Base-by-base conservation (phyloP, 2,113 vertebrate species). In the Benitochromis conjunctus region DNA sequence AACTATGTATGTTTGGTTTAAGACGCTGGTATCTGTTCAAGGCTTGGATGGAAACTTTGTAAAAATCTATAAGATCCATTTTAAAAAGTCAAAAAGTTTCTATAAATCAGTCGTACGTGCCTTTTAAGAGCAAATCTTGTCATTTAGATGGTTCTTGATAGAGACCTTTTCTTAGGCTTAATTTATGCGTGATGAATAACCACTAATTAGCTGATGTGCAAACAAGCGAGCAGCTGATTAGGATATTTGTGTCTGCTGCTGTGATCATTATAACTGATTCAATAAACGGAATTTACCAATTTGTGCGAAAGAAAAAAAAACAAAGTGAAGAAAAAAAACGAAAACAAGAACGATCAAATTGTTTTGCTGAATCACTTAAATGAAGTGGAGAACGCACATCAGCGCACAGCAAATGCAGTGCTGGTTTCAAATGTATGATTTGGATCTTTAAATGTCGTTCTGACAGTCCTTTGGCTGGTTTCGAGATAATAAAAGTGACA, bases 181-280 rank as follows among this genome's bases (percentile, higher is more conserved):
- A 91, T 89, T 85, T 79, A 76, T 82, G 77, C 21, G 10, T 66
- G 82, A 88, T 57, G 74, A 87, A 88, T 83, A 92, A 90, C 82
- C 78, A 77, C 84, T 87, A 88, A 92, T 91, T 91, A 89, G n/a
- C 43, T 16, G 43, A 82, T 58, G 74, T 19, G 26, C 66, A 86
- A 88, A 89, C 81, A 88, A 88, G 81, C 79, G 38, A 85, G 58
- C 81, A 85, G 83, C 84, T 92, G 87, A 93, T 91, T 91, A 89
- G 36, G 69, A 78, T 66, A 78, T 82, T 81, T 58, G 41, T 71
- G 46, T 86, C 60, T 69, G 76, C 41, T 80, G 79, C 84, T 77
- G 56, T 26, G 18, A 80, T 89, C 79, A 85, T 90, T 85, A 88
- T 19, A 55, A 60, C 81, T 85, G 77, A 91, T 90, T 91, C 82